These are phyloP conservation scores for Litoditis marina DNA, from an alignment of 2,888 invertebrate species.

Conservation along the genomic window DNA sequence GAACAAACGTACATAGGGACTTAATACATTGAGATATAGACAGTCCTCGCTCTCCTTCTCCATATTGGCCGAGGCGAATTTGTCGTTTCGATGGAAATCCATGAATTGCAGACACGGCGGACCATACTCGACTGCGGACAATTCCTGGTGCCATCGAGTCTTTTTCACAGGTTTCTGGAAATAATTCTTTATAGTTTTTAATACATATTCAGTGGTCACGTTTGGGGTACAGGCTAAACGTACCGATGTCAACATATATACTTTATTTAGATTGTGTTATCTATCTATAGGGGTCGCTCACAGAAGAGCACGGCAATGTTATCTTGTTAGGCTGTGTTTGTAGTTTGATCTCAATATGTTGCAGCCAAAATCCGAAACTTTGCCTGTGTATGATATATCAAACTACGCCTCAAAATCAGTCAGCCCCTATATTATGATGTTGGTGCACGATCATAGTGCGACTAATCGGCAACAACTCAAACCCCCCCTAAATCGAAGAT, in stretches of 20 bases:
- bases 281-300: too few relatives aligned
- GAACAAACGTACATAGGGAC: slow-evolving; percentile 71
- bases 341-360: background rate
- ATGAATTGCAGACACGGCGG: slow-evolving; percentile 62
- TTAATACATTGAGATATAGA: slow-evolving; percentile 85
- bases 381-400: too few relatives aligned
- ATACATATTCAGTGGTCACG: too few relatives aligned
- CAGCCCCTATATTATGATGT: too few relatives aligned
- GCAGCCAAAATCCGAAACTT: background rate
- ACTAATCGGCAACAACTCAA: too few relatives aligned
- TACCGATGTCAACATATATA: too few relatives aligned
- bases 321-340: background rate
- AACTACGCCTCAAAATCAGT: too few relatives aligned
- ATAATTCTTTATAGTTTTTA: too few relatives aligned
- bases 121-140: slow-evolving; percentile 59
- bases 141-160: slow-evolving; percentile 57
- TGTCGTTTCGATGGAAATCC: slow-evolving; percentile 62
- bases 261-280: too few relatives aligned
- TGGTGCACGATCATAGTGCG: too few relatives aligned
- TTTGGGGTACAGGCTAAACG: too few relatives aligned
- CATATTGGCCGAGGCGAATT: slow-evolving; percentile 74
- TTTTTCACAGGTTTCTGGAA: slow-evolving; percentile 58
- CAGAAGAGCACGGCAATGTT: background rate
- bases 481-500: slow-evolving; percentile 67
- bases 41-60: slow-evolving; percentile 73